Base-by-base conservation (phyloP, 2,113 vertebrate species). In the Notothenia rossii region DNA sequence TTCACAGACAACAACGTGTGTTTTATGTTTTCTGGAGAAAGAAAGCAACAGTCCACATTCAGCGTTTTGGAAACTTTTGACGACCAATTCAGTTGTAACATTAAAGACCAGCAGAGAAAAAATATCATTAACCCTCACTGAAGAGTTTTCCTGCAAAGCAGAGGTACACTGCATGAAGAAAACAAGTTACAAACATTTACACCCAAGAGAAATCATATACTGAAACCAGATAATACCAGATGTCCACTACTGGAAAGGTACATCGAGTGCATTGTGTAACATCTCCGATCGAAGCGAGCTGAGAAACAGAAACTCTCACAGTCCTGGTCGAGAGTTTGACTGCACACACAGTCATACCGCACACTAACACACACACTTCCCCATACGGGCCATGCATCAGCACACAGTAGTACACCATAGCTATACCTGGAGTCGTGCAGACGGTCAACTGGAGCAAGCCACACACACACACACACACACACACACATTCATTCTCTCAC, bases 331-430 rank as follows among this genome's bases (percentile, higher is more conserved):
- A 72, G 81, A 82, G 77, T 85, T 70, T 22, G 75, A 70, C 77
- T 65, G 22, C 67, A 36, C 15, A 72, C 40, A 64, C 64, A 58
- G 10, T 67, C 76, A 54, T n/a, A 36, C 61, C 40, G 17, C 63
- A 54, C 59, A 49, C 53, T 6, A 50, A 82, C 77, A 78, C 33
- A 15, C 75, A 63, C 77, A 17, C 78, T 18, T 61, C 66, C 83
- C 84, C 85, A 40, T 80, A 91, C 81, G 83, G 93, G 94, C 91
- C 96, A 97, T 97, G 96, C 96, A 95, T 88, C 91, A 92, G 94
- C 91, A 92, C 92, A 94, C 93, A 94, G 80, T 90, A 94, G 83
- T 92, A 90, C 90, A 92, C 66, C 76, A 79, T 71, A 85, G 86
- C 83, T 92, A 91, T 89, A 94, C 85, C 91, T 92, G 92, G 91